Percentiles rank a stretch among this genome's conserved stretches.
Evolutionary conservation across 2,888 invertebrate species (phyloP).

Genomic region (Platycnemis pennipes): DNA sequence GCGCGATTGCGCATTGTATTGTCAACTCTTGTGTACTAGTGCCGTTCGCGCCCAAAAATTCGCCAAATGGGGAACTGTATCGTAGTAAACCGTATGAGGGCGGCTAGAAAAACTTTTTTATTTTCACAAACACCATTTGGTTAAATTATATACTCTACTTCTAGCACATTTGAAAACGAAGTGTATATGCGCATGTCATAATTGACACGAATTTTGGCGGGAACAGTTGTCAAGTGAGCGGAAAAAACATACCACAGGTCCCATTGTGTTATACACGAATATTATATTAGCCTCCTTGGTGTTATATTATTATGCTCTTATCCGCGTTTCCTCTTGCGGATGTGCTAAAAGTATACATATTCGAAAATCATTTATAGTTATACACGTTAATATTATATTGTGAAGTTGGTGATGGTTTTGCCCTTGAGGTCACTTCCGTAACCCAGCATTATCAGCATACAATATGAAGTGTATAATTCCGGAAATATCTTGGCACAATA

Average conservation of each 20-base stretch:
- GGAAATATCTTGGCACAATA: constrained; percentile 98
- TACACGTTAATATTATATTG: neutral
- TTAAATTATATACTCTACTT: too few relatives aligned
- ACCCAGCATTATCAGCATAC: neutral
- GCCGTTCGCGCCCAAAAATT: too few relatives aligned
- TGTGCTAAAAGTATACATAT: neutral
- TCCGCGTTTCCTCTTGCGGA: neutral
- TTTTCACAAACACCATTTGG: too few relatives aligned
- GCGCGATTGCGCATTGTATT: neutral
- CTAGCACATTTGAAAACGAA: too few relatives aligned
- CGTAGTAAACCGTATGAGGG: too few relatives aligned
- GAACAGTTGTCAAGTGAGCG: neutral
- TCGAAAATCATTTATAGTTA: neutral
- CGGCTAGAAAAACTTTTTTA: too few relatives aligned
- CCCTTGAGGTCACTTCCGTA: neutral
- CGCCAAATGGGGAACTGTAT: too few relatives aligned
- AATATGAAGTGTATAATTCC: constrained; percentile 96
- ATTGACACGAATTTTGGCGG: neutral
- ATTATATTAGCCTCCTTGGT: neutral
- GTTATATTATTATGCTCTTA: neutral
- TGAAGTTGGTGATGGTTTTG: neutral
- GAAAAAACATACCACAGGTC: too few relatives aligned
- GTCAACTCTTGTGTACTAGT: neutral
- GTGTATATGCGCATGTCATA: too few relatives aligned
- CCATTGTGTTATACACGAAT: too few relatives aligned